Evolutionary conservation across 2,113 vertebrate genomes (phyloP).

Genomic region (Phoxinus phoxinus): DNA sequence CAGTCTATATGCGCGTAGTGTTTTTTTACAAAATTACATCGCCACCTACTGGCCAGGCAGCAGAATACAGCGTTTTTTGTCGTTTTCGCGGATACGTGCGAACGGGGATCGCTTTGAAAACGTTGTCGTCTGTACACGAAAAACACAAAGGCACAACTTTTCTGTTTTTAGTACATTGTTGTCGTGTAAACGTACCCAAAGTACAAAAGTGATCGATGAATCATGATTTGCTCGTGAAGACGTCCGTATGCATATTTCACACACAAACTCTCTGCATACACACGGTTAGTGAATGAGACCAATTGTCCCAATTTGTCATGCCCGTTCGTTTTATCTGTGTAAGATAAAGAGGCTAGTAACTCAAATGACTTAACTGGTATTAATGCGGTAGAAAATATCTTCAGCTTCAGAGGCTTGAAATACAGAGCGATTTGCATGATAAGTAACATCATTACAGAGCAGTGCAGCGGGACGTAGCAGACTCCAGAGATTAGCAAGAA

Average conservation of each 20-base stretch:
- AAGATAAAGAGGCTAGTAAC: constrained; percentile 23
- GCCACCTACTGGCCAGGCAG: no score
- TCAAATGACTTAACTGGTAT: constrained; percentile 11
- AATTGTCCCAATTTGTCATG: not conserved
- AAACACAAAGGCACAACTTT: no score
- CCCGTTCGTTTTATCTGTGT: not conserved
- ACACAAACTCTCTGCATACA: not conserved
- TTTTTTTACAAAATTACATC: no score
- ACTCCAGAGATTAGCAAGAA: not conserved
- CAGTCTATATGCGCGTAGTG: no score
- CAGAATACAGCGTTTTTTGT: no score
- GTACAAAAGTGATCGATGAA: not conserved
- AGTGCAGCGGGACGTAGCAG: not conserved
- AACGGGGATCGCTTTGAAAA: no score
- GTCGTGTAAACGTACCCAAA: no score
- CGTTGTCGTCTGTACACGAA: no score
- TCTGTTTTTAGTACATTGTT: no score
- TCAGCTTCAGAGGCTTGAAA: constrained; percentile 12
- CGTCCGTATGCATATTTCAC: not conserved
- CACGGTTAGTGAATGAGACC: not conserved
- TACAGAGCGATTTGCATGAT: constrained; percentile 1
- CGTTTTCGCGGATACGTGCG: no score
- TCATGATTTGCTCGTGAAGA: not conserved
- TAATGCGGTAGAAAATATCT: not conserved
- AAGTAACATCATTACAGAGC: constrained; percentile 25